Percentiles rank a stretch among this genome's conserved stretches.
phyloP scores from a whole-genome alignment of 2,888 invertebrate genomes.

The Dendrolimus houi region DNA sequence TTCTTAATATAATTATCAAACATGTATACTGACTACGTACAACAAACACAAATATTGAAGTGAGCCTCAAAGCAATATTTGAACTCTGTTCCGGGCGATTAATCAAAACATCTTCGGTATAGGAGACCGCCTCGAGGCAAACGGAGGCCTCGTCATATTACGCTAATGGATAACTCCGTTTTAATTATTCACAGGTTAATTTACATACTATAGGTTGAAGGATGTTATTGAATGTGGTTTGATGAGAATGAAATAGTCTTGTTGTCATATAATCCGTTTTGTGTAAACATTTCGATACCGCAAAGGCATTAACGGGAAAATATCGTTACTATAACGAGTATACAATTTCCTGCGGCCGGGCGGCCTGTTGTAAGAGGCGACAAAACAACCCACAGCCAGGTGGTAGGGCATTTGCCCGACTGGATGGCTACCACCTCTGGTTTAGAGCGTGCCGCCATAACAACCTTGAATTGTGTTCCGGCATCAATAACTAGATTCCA shows the following conservation, averaged over 20 bases:
- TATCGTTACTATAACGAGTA: too few species aligned
- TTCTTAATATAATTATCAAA: not conserved
- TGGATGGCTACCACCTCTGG: too few species aligned
- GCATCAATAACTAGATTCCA: too few species aligned
- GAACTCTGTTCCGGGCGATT: constrained; percentile 11
- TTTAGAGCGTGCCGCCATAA: too few species aligned
- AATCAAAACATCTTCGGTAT: constrained; percentile 17
- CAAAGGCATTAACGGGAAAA: too few species aligned
- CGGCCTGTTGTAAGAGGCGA: too few species aligned
- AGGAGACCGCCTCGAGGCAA: constrained; percentile 17
- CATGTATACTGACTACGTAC: not conserved
- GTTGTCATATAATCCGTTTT: not conserved
- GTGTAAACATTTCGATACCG: not conserved
- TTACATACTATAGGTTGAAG: constrained; percentile 1
- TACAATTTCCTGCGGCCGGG: too few species aligned
- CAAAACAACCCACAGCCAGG: too few species aligned
- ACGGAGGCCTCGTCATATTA: constrained; percentile 21
- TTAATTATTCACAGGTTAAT: constrained; percentile 15
- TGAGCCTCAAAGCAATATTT: constrained; percentile 5
- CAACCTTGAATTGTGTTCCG: too few species aligned
- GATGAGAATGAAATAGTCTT: constrained; percentile 1
- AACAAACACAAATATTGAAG: not conserved
- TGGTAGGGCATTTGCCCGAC: too few species aligned
- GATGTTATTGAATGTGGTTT: constrained; percentile 3
- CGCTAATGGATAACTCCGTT: constrained; percentile 18